Percentiles rank a stretch among this genome's conserved stretches.
Conservation (phyloP, 2,113 vertebrate genomes). For the Microtus montanus region DNA sequence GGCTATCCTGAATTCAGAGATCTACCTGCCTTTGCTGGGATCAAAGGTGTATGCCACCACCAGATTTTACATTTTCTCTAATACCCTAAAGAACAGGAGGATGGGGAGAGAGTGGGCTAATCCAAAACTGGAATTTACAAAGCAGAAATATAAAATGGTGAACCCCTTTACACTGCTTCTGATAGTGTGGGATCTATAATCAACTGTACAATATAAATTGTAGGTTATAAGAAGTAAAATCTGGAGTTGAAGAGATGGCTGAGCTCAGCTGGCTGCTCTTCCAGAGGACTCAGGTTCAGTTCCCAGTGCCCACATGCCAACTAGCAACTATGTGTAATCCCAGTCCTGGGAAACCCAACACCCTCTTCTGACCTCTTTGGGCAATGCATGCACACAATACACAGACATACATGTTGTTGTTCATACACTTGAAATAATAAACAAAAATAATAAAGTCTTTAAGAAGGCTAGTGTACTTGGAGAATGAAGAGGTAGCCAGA, state of each 20-base stretch:
- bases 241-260: neutral
- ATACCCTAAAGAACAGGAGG: neutral
- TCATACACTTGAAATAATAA: neutral
- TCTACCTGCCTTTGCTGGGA: neutral
- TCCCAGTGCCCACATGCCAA: neutral
- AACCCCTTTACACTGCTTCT: neutral
- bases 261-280: neutral
- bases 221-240: constrained; percentile 20
- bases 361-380: neutral
- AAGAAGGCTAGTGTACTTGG: neutral
- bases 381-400: too few species aligned
- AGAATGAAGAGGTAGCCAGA: constrained; percentile 49
- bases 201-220: neutral
- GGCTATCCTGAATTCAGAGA: neutral
- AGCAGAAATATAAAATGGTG: constrained; percentile 17
- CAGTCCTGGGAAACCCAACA: neutral
- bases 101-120: neutral
- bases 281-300: neutral
- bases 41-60: neutral
- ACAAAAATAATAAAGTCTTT: neutral
- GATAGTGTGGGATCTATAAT: neutral
- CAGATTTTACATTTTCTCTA: neutral
- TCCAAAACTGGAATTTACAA: constrained; percentile 40
- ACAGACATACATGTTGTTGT: neutral
- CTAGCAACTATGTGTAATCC: neutral